Base-by-base conservation (phyloP, 2,888 invertebrate species). In the Leucophora obtusa region DNA sequence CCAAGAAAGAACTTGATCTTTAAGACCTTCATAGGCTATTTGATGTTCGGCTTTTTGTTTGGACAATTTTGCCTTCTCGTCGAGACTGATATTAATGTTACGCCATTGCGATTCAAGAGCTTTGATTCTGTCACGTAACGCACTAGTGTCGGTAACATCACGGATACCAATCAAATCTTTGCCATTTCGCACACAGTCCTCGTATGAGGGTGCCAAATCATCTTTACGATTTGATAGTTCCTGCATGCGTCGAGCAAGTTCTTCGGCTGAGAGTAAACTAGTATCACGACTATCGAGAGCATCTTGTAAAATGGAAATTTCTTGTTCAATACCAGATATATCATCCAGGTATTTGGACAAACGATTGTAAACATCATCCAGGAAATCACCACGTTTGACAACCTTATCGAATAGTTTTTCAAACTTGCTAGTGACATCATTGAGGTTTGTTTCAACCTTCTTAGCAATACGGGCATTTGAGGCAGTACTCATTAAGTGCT, bases 41-140 rank as follows among this genome's bases (percentile, higher is more conserved):
- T 96, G 93, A 84, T 97, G 96, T 86, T 98, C 97, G 0, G 96
- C 94, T 66, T 96, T 93, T 84, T 95, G 94, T 86, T 95, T 95
- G 47, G 95, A 95, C 28, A 97, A 91, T 86, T 95, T 94, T 85
- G 95, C 94, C 84, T 96, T 96, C 87, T 98, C 97, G 83, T 96
- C 96, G 28, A 98, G 91, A 0, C 95, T 91, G 17, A 93, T 93
- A 85, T 94, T 95, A 84, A 98, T 93, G 87, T 97, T 97, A 63
- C 95, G 94, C 98, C 98, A 98, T 86, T 95, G 95, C 83, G 94
- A 94, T 91, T 98, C 97, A 83, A 98, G 91, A 2, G 94, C 93
- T 91, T 96, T 97, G 86, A 97, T 94, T 84, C 94, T 94, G 89
- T 97, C 97, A 38, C 97, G 92, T 11, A 97, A 93, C 2, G 93